A percentile compares a stretch with the other conserved stretches of the same genome.
phyloP scores from a whole-genome alignment of 1,140 invertebrate genomes.

The Aphelenchoides fujianensis region DNA sequence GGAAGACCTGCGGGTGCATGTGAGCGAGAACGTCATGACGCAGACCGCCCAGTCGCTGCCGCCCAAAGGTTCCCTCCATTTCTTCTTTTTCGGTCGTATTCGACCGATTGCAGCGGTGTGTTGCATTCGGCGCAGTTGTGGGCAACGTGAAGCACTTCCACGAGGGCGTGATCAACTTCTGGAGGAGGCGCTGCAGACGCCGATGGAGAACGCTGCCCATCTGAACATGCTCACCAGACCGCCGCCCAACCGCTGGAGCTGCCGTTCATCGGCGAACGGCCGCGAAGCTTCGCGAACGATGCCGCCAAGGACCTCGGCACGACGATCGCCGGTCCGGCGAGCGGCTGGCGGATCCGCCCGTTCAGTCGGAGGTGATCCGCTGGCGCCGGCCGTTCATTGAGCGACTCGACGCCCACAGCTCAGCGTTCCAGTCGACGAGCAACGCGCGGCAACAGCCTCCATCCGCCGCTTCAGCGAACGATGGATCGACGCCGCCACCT shows the following conservation, averaged over 20 bases:
- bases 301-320: slow-evolving; percentile 6
- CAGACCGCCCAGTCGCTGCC: background rate
- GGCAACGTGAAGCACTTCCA: slow-evolving; percentile 17
- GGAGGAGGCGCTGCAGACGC: background rate
- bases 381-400: slow-evolving; percentile 29
- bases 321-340: slow-evolving; percentile 3
- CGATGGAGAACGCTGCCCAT: background rate
- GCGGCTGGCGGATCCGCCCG: background rate
- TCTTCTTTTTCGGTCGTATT: background rate
- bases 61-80: slow-evolving; percentile 5
- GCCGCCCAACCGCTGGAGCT: background rate
- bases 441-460: no score
- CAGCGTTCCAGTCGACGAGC: background rate
- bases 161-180: slow-evolving; percentile 10
- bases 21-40: background rate
- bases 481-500: background rate
- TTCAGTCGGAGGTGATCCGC: slow-evolving; percentile 29
- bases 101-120: background rate
- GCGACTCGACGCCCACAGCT: slow-evolving; percentile 5
- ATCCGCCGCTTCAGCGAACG: background rate
- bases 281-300: background rate
- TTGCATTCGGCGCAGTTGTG: background rate
- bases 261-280: background rate
- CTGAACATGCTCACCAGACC: background rate
- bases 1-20: slow-evolving; percentile 19